phyloP scores from a whole-genome alignment of 1,140 invertebrate species.

The Thalassaphorura encarpata region DNA sequence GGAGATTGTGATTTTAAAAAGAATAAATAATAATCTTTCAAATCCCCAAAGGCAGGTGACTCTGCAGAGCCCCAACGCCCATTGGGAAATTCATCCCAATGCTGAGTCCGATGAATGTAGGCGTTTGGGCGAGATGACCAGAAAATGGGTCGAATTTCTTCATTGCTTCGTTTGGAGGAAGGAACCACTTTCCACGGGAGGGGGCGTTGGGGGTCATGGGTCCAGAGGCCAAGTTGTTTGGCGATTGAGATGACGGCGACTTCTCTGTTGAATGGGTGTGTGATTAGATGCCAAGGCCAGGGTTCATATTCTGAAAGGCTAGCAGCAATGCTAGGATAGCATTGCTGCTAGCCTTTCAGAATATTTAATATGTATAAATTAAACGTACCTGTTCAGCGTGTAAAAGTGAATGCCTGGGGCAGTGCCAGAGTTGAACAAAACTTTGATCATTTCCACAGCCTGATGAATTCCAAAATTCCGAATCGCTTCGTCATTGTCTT shows the following conservation, averaged over 20 bases:
- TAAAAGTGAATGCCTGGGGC: conserved; percentile 55
- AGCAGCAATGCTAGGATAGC: too few species aligned
- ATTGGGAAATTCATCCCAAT: conserved; percentile 56
- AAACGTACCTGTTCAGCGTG: conserved; percentile 56
- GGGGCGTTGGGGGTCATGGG: conserved; percentile 38
- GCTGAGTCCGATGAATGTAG: conserved; percentile 48
- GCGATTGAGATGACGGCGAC: conserved; percentile 47
- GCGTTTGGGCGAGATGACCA: conserved; percentile 50
- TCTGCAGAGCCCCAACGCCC: conserved; percentile 51
- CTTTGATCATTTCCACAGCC: conserved; percentile 44
- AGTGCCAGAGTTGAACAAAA: conserved; percentile 43
- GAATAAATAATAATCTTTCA: conserved; percentile 52
- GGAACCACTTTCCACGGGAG: conserved; percentile 50
- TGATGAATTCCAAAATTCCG: conserved; percentile 49
- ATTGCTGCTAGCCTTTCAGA: too few species aligned
- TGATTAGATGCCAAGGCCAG: too few species aligned
- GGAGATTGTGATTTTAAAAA: too few species aligned
- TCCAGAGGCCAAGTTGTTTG: conserved; percentile 49
- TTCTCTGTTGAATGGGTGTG: too few species aligned
- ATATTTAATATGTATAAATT: too few species aligned
- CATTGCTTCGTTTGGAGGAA: conserved; percentile 41
- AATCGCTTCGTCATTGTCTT: conserved; percentile 52
- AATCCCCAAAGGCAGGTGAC: conserved; percentile 50
- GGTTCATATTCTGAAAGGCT: too few species aligned
- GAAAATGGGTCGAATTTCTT: conserved; percentile 53